A percentile compares a stretch with the other conserved stretches of the same genome.
Conservation (phyloP, 2,113 vertebrate species). For the Natator depressus region DNA sequence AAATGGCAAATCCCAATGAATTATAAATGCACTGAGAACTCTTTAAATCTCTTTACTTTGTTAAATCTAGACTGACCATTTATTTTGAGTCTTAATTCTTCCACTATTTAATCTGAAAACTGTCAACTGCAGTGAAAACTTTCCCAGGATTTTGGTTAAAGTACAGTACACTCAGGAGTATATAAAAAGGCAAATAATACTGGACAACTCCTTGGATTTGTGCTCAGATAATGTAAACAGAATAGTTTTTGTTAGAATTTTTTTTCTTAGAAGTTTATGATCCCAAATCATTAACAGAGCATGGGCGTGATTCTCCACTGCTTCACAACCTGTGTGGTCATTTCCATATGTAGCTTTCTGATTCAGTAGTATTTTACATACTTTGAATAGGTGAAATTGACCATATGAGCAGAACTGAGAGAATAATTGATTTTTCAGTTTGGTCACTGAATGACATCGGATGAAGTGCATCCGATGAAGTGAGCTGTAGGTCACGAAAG, state of each 20-base stretch:
- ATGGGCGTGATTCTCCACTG: not conserved
- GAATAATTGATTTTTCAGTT: not conserved
- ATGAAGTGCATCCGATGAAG: too few relatives aligned
- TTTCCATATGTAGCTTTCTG: not conserved
- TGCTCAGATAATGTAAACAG: fast-evolving
- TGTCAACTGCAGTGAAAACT: not conserved
- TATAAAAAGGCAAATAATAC: not conserved
- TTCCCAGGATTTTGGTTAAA: not conserved
- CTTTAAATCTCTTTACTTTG: slow-evolving; percentile 34
- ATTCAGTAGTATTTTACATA: not conserved
- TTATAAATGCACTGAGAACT: slow-evolving; percentile 53
- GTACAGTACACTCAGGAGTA: not conserved
- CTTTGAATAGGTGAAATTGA: not conserved
- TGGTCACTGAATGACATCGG: not conserved
- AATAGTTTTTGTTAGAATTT: not conserved
- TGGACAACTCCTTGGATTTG: fast-evolving
- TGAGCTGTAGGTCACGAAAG: too few relatives aligned
- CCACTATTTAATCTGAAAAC: slow-evolving; percentile 7
- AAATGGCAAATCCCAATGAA: slow-evolving; percentile 30
- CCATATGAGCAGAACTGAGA: too few relatives aligned
- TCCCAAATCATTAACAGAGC: not conserved
- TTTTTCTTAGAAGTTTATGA: not conserved
- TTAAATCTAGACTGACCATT: slow-evolving; percentile 36
- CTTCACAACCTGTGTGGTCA: not conserved
- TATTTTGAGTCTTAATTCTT: not conserved